These are phyloP conservation scores for Geophilus truncorum DNA, from an alignment of 2,888 invertebrate genomes.

Conservation along the genomic window DNA sequence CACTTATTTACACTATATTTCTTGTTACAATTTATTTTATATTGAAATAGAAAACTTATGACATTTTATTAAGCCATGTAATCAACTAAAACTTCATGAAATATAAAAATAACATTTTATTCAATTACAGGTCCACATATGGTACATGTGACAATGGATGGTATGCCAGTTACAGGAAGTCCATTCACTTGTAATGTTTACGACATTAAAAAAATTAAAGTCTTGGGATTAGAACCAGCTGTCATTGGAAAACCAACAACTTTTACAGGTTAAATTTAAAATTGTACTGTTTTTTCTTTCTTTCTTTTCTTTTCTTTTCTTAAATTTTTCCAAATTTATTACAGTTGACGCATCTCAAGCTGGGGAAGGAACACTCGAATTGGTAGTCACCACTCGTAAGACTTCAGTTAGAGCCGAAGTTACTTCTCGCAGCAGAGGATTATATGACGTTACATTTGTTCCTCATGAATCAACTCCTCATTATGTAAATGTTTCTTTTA, in stretches of 20 bases:
- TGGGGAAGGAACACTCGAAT: constrained; percentile 85
- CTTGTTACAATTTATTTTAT: too few relatives aligned
- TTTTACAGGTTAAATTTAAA: constrained; percentile 47
- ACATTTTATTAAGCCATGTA: too few relatives aligned
- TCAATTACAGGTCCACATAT: constrained; percentile 64
- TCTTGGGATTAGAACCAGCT: constrained; percentile 50
- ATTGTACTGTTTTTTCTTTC: too few relatives aligned
- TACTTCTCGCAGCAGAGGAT: constrained; percentile 79
- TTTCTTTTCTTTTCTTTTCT: constrained; percentile 18
- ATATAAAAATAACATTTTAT: too few relatives aligned
- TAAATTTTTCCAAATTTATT: not conserved
- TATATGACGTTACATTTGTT: constrained; percentile 87
- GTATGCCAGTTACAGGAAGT: constrained; percentile 79
- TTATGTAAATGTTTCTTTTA: constrained; percentile 89
- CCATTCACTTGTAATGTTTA: constrained; percentile 93
- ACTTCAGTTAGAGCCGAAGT: constrained; percentile 86
- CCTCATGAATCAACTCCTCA: constrained; percentile 85
- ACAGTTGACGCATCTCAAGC: constrained; percentile 87
- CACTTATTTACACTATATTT: too few relatives aligned
- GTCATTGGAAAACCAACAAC: constrained; percentile 47
- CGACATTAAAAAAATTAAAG: constrained; percentile 64
- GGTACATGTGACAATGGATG: constrained; percentile 63
- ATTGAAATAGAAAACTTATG: too few relatives aligned
- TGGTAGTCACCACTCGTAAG: constrained; percentile 83
- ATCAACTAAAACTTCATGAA: too few relatives aligned